These are phyloP conservation scores for Acanthococcus lagerstroemiae DNA, from an alignment of 2,888 invertebrate genomes.

Conservation along the genomic window DNA sequence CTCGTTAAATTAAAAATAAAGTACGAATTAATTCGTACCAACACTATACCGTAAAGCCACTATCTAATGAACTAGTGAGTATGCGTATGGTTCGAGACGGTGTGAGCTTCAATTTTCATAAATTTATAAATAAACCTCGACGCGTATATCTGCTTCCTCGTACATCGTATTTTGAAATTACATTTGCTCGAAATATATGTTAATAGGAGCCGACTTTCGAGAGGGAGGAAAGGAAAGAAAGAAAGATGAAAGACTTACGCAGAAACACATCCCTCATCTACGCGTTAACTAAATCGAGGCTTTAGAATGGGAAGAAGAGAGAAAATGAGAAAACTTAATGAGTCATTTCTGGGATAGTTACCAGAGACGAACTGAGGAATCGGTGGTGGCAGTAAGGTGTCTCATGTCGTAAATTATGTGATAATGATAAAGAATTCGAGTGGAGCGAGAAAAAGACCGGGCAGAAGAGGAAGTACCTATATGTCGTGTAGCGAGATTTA, in stretches of 20 bases:
- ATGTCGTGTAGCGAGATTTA: not conserved
- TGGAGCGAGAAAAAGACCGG: not conserved
- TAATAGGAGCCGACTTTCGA: not conserved
- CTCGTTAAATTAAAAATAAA: too few species aligned
- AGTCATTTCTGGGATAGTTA: constrained; percentile 27
- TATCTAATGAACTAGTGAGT: not conserved
- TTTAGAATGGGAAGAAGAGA: not conserved
- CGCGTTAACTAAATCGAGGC: not conserved
- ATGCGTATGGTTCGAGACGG: not conserved
- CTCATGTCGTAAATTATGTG: constrained; percentile 28
- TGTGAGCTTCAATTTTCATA: not conserved
- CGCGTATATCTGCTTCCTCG: too few species aligned
- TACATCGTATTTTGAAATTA: too few species aligned
- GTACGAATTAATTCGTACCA: too few species aligned
- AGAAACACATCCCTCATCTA: not conserved
- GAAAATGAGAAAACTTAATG: constrained; percentile 17
- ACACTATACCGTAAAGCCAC: not conserved
- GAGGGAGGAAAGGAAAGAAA: not conserved
- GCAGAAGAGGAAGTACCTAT: not conserved
- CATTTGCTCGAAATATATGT: not conserved
- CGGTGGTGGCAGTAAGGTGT: constrained; percentile 16
- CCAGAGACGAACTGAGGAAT: not conserved
- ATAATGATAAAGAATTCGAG: constrained; percentile 25
- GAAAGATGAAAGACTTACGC: not conserved
- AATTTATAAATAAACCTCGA: too few species aligned